A percentile compares a stretch with the other conserved stretches of the same genome.
Conservation (phyloP, 2,797 vertebrate species). For the Ctenochaetus hawaiiensis region DNA sequence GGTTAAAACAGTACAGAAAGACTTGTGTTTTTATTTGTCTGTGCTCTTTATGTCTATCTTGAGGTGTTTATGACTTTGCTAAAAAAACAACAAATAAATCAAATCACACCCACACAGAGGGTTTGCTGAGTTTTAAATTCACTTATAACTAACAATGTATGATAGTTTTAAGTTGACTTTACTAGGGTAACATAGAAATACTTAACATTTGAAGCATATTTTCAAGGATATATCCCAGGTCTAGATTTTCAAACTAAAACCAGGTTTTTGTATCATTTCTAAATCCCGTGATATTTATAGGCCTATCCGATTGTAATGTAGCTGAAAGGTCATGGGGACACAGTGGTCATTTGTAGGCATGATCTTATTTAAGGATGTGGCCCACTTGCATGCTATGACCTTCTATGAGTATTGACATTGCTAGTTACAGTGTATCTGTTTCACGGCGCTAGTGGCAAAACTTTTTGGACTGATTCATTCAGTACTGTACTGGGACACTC, state of each 20-base stretch:
- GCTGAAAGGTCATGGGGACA: conserved; percentile 41
- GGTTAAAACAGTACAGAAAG: neutral
- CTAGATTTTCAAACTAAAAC: neutral
- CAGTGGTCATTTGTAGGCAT: conserved; percentile 29
- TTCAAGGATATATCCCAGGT: neutral
- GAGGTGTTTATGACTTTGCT: neutral
- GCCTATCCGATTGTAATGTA: conserved; percentile 21
- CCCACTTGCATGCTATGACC: conserved; percentile 52
- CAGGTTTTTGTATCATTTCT: neutral
- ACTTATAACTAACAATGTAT: neutral
- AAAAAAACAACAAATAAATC: too few relatives aligned
- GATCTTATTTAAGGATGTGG: conserved; percentile 60
- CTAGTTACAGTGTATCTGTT: conserved; percentile 52
- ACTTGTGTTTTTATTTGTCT: neutral
- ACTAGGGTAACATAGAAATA: neutral
- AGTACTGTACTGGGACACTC: neutral
- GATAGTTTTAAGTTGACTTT: neutral
- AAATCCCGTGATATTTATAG: conserved; percentile 5
- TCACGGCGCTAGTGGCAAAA: conserved; percentile 44
- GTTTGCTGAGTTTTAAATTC: neutral
- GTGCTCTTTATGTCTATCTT: neutral
- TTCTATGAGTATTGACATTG: conserved; percentile 48
- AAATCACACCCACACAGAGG: neutral
- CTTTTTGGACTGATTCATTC: conserved; percentile 65
- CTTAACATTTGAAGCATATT: neutral